Evolutionary conservation across 2,113 vertebrate species (phyloP), one percentile per base, ranked within the genome.

Genomic region (Epinephelus lanceolatus): DNA sequence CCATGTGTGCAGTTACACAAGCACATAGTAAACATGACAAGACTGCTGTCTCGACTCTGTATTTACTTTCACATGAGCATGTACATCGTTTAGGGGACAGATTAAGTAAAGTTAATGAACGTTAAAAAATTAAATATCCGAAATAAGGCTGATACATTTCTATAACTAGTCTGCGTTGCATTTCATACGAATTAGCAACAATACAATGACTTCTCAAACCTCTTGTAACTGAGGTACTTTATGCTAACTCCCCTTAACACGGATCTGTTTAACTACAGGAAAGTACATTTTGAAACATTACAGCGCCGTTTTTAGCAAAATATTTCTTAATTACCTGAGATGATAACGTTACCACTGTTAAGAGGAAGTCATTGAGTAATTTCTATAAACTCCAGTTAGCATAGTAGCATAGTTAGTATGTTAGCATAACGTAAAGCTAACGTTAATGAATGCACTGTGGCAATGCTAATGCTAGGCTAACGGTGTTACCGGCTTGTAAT

Each of bases 401-500:
- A n/a, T n/a, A n/a, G n/a, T n/a, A n/a, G n/a, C n/a, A n/a, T n/a
- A n/a, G n/a, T n/a, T n/a, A 59, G 19, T 4, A 12, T n/a, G 57
- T 42, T 69, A 37, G 79, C 68, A 51, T 2, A 53, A 15, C 51
- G 56, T 30, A 53, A 18, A 2, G 27, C 27, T 47, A 61, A 12
- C n/a, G 18, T 52, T 56, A 11, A 47, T 21, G 59, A 83, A 53
- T 47, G 40, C 37, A 33, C 14, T 51, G 21, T 17, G 12, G 11
- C n/a, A 15, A 77, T 62, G 80, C 71, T 78, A 73, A 70, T 37
- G 86, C 84, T 91, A 87, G 84, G 86, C 87, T 89, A 86, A 68
- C 10, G 0, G 6, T 18, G 45, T 25, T 83, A 27, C 8, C 6
- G 21, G 15, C 6, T 45, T 37, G 1, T 42, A 67, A 57, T 59